These are phyloP conservation scores for Drosophila rubida DNA, from an alignment of 2,888 invertebrate genomes.

Conservation along the genomic window DNA sequence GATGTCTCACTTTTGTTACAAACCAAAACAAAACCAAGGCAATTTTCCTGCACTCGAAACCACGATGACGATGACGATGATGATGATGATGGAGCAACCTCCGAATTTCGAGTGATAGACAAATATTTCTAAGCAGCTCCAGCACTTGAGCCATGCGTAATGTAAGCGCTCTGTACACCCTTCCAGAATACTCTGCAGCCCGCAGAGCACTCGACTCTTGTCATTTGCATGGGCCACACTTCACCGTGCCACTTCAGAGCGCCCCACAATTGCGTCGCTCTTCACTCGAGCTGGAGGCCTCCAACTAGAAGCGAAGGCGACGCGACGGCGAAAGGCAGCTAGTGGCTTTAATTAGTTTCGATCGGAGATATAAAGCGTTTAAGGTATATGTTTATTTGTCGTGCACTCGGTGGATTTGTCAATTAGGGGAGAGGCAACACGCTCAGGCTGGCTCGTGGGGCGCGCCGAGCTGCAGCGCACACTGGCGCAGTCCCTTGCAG, in stretches of 20 bases:
- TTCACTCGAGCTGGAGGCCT: too few relatives aligned
- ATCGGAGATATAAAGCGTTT: too few relatives aligned
- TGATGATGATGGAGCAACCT: slow-evolving; percentile 39
- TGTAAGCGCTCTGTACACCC: slow-evolving; percentile 41
- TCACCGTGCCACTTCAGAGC: slow-evolving; percentile 46
- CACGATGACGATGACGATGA: slow-evolving; percentile 15
- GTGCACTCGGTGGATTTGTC: slow-evolving; percentile 17
- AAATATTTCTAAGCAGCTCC: slow-evolving; percentile 50
- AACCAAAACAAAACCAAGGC: slow-evolving; percentile 40
- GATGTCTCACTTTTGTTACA: slow-evolving; percentile 49
- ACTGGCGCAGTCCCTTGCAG: slow-evolving; percentile 48
- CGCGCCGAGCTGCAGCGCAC: slow-evolving; percentile 39
- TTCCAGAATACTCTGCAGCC: slow-evolving; percentile 25
- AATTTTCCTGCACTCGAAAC: slow-evolving; percentile 38
- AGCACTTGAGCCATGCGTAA: slow-evolving; percentile 44
- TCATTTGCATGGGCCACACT: slow-evolving; percentile 47
- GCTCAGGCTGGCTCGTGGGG: neutral
- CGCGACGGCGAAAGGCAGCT: slow-evolving; percentile 8
- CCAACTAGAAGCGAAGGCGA: too few relatives aligned
- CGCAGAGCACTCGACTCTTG: slow-evolving; percentile 20
- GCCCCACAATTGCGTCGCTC: slow-evolving; percentile 22
- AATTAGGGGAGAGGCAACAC: neutral
- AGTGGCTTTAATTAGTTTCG: neutral
- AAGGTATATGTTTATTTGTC: neutral
- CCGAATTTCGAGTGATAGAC: slow-evolving; percentile 54